Evolutionary conservation across 2,113 vertebrate species (phyloP).

Genomic region (Hoplias malabaricus): DNA sequence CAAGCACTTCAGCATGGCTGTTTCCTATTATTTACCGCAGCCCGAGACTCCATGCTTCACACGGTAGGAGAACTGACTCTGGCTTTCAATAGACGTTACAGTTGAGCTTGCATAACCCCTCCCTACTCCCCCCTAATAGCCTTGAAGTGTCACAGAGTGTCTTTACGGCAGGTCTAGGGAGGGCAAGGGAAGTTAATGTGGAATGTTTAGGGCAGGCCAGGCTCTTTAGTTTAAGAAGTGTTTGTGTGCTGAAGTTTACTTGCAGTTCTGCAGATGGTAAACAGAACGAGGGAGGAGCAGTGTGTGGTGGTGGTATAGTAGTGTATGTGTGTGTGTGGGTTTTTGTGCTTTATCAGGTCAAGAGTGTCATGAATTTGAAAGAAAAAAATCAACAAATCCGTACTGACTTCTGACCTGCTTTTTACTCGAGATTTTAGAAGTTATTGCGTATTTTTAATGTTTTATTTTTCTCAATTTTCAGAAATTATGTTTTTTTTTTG

Average conservation of each 20-base stretch:
- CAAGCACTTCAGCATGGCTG: constrained; percentile 26
- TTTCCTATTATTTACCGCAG: constrained; percentile 42
- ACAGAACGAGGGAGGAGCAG: not conserved
- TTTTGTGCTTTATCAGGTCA: too few species aligned
- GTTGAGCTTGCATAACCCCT: not conserved
- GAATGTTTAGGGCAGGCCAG: not conserved
- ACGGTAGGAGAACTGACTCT: not conserved
- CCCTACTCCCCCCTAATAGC: not conserved
- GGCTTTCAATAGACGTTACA: constrained; percentile 9
- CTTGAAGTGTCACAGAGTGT: not conserved
- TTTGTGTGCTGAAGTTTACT: constrained; percentile 17
- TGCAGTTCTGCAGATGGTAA: constrained; percentile 11
- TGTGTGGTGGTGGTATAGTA: not conserved
- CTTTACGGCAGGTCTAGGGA: not conserved
- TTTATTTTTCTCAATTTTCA: too few species aligned
- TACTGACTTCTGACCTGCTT: too few species aligned
- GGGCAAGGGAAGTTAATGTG: not conserved
- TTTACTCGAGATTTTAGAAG: too few species aligned
- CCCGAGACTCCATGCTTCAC: constrained; percentile 25
- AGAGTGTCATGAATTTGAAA: too few species aligned
- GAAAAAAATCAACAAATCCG: too few species aligned
- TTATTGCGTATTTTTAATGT: too few species aligned
- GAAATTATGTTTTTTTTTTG: too few species aligned
- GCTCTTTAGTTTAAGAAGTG: constrained; percentile 15
- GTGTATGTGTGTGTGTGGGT: constrained; percentile 1